Conservation (phyloP, 2,113 vertebrate genomes). For the Collichthys lucidus region DNA sequence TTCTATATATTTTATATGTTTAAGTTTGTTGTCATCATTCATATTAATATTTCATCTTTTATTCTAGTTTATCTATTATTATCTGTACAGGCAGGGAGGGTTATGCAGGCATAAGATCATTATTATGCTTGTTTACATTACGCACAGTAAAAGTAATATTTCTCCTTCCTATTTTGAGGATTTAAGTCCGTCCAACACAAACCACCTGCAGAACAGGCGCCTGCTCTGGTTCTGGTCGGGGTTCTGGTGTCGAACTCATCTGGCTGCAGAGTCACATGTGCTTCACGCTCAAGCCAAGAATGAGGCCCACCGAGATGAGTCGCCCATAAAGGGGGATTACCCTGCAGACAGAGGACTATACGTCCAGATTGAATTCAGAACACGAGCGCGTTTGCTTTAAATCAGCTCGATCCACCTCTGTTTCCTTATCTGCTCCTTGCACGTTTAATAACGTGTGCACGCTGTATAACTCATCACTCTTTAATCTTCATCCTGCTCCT, state of each 20-base stretch:
- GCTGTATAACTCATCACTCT: not conserved
- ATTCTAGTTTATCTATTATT: too few relatives aligned
- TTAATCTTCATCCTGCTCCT: not conserved
- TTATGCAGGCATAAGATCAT: too few relatives aligned
- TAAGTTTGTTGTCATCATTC: not conserved
- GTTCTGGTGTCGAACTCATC: not conserved
- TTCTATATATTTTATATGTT: not conserved
- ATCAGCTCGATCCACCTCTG: not conserved
- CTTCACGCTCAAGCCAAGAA: constrained; percentile 2
- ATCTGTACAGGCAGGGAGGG: too few relatives aligned
- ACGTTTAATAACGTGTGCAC: not conserved
- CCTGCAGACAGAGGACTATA: not conserved
- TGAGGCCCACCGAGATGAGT: constrained; percentile 28
- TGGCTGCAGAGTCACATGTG: constrained; percentile 33
- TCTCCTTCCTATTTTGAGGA: too few relatives aligned
- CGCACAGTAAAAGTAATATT: too few relatives aligned
- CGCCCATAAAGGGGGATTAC: constrained; percentile 45
- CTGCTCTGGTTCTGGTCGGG: not conserved
- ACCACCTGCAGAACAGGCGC: too few relatives aligned
- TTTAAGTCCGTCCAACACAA: too few relatives aligned
- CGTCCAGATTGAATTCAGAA: not conserved
- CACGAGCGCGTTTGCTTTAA: not conserved
- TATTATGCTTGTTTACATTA: too few relatives aligned
- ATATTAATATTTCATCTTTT: too few relatives aligned
- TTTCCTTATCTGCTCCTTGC: too few relatives aligned